Evolutionary conservation across 1,140 invertebrate species (phyloP).

Genomic region (Orchesella cincta): DNA sequence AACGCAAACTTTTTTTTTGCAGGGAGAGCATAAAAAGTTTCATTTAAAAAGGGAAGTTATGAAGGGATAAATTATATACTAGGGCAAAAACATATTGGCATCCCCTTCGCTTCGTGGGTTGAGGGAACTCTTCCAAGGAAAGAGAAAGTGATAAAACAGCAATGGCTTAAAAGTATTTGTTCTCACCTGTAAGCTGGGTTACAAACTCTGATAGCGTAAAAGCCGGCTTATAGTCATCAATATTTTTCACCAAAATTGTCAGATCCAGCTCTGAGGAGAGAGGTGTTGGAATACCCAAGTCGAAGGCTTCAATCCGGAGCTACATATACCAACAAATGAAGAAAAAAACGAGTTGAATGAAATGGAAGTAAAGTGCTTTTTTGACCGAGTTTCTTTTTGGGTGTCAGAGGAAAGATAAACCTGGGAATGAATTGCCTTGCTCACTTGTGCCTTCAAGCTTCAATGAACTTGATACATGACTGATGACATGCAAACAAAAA

Average conservation of each 20-base stretch:
- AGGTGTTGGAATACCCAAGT: slow-evolving; percentile 79
- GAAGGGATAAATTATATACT: background rate
- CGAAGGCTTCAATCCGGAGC: slow-evolving; percentile 86
- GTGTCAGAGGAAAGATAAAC: too few relatives aligned
- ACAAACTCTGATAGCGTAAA: slow-evolving; percentile 73
- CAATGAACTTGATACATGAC: background rate
- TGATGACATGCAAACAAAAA: background rate
- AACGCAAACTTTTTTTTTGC: background rate
- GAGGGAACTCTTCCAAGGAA: background rate
- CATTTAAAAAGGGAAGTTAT: background rate
- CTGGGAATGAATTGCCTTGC: too few relatives aligned
- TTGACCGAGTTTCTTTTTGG: background rate
- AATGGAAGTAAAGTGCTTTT: background rate
- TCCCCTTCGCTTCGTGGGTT: background rate
- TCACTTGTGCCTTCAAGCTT: too few relatives aligned
- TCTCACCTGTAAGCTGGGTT: slow-evolving; percentile 71
- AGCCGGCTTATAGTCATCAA: slow-evolving; percentile 85
- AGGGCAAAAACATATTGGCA: background rate
- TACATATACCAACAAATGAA: slow-evolving; percentile 55
- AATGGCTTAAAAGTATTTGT: background rate
- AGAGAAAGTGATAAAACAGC: background rate
- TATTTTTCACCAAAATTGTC: slow-evolving; percentile 84
- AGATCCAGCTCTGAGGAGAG: slow-evolving; percentile 83
- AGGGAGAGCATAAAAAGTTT: background rate
- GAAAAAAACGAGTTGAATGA: slow-evolving; percentile 34